Evolutionary conservation across 2,113 vertebrate species (phyloP).

Genomic region (Haplochromis burtoni): DNA sequence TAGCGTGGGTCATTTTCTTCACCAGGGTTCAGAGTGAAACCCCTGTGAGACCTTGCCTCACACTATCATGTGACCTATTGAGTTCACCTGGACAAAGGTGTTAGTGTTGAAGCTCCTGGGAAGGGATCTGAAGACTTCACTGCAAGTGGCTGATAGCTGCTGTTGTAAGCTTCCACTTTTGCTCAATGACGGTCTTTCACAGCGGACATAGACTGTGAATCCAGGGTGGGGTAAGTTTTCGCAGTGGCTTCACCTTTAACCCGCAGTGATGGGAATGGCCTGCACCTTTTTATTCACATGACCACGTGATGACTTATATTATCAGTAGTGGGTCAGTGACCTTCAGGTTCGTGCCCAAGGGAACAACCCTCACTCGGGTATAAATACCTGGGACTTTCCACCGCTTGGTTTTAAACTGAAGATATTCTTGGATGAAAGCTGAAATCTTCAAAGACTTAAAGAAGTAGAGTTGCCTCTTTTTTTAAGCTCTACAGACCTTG

Average conservation of each 20-base stretch:
- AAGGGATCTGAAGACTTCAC: background rate
- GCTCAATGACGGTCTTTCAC: background rate
- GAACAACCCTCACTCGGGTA: background rate
- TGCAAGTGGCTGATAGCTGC: background rate
- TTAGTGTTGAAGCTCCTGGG: background rate
- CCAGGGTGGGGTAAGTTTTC: background rate
- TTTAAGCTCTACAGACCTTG: background rate
- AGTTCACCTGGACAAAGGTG: background rate
- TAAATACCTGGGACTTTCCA: background rate
- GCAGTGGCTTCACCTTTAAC: background rate
- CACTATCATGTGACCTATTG: background rate
- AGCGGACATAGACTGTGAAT: rapidly evolving
- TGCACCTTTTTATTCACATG: background rate
- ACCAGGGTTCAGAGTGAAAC: background rate
- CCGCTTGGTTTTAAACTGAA: background rate
- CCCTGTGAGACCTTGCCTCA: background rate
- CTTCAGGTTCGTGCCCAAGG: rapidly evolving
- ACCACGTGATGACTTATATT: background rate
- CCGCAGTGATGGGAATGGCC: rapidly evolving
- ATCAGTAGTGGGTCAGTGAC: background rate
- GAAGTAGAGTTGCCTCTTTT: background rate
- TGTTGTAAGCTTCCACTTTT: background rate
- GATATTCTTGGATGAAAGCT: background rate
- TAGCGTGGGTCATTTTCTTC: background rate
- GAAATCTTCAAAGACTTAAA: background rate